Base-by-base conservation (phyloP, 2,113 vertebrate genomes). In the Pyrgilauda ruficollis region DNA sequence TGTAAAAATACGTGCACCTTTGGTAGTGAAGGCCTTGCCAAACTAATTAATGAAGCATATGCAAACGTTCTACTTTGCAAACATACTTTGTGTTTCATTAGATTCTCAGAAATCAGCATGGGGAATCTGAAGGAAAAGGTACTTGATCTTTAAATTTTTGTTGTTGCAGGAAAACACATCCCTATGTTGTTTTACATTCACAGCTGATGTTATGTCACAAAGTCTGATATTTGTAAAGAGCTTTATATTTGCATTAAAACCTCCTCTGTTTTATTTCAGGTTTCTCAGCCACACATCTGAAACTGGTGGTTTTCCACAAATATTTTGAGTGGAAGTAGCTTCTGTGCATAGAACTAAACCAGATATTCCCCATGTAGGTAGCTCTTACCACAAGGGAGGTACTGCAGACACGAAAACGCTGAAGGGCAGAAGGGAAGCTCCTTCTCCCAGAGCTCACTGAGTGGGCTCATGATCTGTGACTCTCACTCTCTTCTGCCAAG, bases 21-120 rank as follows among this genome's bases (percentile, higher is more conserved):
- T 79, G 75, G 33, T 81, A 50, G 28, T 43, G 66, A 64, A 89
- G 63, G 12, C 50, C 41, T 82, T 95, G 87, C 66, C 91, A 92
- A 87, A 76, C 52, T 93, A 84, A 94, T 94, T 96, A 90, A 56
- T 55, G 74, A 87, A 89, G 26, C 47, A 72, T 77, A 89, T 79
- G 64, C 69, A 92, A 80, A 67, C 1, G 9, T 61, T 80, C 43
- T 62, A 26, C 50, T 79, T 64, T 70, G 61, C 66, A 93, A 66
- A 84, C 20, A 73, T n/a, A 43, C 27, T 87, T 83, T 52, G 43
- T 80, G 56, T 78, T 87, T 95, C 43, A 74, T 68, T 87, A 90
- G 75, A 50, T 62, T 67, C 52, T 91, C 44, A 85, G 56, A 84
- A 95, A 95, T 83, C 66, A 80, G 15, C 26, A 33, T 75, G 18